Evolutionary conservation across 2,113 vertebrate genomes (phyloP).

Genomic region (Thamnaconus septentrionalis): DNA sequence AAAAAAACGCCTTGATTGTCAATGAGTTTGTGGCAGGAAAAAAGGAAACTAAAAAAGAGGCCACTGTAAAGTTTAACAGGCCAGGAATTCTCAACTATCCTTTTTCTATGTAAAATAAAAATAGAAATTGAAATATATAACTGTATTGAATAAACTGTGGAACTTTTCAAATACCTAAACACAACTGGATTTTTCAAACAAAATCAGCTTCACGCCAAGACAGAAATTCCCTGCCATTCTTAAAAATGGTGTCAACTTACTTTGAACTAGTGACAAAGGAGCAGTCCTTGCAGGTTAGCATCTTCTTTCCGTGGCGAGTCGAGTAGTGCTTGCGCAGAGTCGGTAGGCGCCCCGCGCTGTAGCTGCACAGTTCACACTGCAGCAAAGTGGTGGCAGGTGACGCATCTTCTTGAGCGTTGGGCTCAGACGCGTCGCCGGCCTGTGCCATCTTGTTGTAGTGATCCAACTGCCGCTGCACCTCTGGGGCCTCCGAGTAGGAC

Average conservation of each 20-base stretch:
- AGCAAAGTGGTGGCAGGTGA: slow-evolving; percentile 72
- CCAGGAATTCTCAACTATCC: too few species aligned
- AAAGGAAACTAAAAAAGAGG: too few species aligned
- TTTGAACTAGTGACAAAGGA: slow-evolving; percentile 86
- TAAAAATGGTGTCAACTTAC: slow-evolving; percentile 70
- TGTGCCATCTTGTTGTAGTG: slow-evolving; percentile 82
- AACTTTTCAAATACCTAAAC: too few species aligned
- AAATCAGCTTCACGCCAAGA: too few species aligned
- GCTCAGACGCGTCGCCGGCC: slow-evolving; percentile 57
- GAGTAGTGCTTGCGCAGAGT: slow-evolving; percentile 88
- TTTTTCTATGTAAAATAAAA: too few species aligned
- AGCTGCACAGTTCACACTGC: slow-evolving; percentile 91
- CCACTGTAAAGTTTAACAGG: too few species aligned
- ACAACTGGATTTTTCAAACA: too few species aligned
- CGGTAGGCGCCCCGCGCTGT: slow-evolving; percentile 85
- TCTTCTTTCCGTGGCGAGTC: slow-evolving; percentile 88
- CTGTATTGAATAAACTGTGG: too few species aligned
- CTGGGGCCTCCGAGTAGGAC: slow-evolving; percentile 83
- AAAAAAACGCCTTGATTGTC: neutral
- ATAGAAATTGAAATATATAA: too few species aligned
- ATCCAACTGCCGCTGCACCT: slow-evolving; percentile 88
- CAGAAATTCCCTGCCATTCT: too few species aligned
- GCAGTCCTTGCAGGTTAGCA: slow-evolving; percentile 91
- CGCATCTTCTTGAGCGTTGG: slow-evolving; percentile 31
- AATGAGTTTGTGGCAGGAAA: neutral